Percentiles rank a stretch among this genome's conserved stretches.
Conservation (phyloP, 2,113 vertebrate species). For the Hippocampus comes region DNA sequence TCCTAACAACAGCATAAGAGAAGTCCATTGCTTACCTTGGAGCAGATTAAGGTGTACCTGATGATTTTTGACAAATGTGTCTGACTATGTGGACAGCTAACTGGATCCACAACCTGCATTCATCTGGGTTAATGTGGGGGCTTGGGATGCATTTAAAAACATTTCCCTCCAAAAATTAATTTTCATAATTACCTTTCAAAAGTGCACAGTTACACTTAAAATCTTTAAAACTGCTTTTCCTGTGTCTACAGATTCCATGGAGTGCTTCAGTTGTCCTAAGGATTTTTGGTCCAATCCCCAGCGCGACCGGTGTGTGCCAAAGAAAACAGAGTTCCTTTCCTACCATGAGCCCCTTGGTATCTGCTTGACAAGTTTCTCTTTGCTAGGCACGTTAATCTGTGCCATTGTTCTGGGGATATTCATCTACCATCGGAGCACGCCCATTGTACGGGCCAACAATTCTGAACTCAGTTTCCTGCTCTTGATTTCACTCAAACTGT, state of each 20-base stretch:
- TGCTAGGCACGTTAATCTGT: slow-evolving; percentile 54
- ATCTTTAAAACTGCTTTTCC: not conserved
- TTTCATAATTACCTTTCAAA: not conserved
- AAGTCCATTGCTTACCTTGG: too few species aligned
- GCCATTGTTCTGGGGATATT: slow-evolving; percentile 51
- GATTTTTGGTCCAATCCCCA: slow-evolving; percentile 65
- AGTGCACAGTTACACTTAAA: not conserved
- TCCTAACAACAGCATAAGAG: too few species aligned
- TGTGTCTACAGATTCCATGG: slow-evolving; percentile 47
- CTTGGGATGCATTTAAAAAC: too few species aligned
- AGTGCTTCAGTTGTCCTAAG: slow-evolving; percentile 60
- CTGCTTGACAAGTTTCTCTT: slow-evolving; percentile 43
- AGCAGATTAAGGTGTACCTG: too few species aligned
- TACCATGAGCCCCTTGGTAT: slow-evolving; percentile 61
- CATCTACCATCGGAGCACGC: slow-evolving; percentile 45
- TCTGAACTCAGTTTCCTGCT: slow-evolving; percentile 69
- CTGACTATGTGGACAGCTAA: not conserved
- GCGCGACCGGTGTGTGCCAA: slow-evolving; percentile 54
- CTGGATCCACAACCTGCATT: not conserved
- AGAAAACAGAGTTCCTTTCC: slow-evolving; percentile 62
- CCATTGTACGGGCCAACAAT: slow-evolving; percentile 68
- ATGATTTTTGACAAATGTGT: too few species aligned
- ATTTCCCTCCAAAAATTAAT: too few species aligned
- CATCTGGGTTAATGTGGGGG: too few species aligned
- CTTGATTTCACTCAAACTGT: slow-evolving; percentile 63